Conservation (phyloP, 2,113 vertebrate species). For the Channa maculata region DNA sequence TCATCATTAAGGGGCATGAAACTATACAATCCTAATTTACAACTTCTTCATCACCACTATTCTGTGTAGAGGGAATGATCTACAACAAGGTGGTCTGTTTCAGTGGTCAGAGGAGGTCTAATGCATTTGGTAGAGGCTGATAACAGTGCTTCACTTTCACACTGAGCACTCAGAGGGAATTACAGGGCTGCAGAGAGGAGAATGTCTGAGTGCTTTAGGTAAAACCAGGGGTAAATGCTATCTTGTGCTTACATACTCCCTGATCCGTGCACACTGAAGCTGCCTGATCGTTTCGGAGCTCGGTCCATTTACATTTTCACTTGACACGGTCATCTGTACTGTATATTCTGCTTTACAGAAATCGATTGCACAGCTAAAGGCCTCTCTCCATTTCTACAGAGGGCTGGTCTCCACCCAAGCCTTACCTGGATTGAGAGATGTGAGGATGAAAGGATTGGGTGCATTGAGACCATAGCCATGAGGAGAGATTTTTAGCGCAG, state of each 20-base stretch:
- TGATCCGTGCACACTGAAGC: conserved; percentile 68
- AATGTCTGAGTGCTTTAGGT: conserved; percentile 79
- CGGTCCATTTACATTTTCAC: conserved; percentile 75
- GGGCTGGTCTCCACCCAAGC: conserved; percentile 69
- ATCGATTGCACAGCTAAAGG: conserved; percentile 76
- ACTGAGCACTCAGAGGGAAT: conserved; percentile 77
- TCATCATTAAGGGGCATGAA: conserved; percentile 74
- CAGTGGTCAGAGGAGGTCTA: conserved; percentile 76
- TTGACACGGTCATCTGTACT: conserved; percentile 68
- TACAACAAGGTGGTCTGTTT: conserved; percentile 73
- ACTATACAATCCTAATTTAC: conserved; percentile 77
- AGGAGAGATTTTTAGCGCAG: conserved; percentile 64
- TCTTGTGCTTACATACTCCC: conserved; percentile 76
- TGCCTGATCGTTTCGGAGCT: conserved; percentile 68
- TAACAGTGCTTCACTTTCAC: conserved; percentile 80
- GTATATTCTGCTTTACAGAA: conserved; percentile 72
- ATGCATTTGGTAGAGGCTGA: conserved; percentile 79
- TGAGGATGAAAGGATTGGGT: conserved; percentile 74
- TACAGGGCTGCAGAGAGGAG: conserved; percentile 75
- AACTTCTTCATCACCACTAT: conserved; percentile 70
- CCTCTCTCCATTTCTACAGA: conserved; percentile 64
- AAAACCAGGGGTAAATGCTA: conserved; percentile 80
- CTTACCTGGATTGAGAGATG: conserved; percentile 78
- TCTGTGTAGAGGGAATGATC: conserved; percentile 69
- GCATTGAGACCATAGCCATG: conserved; percentile 67